phyloP scores from a whole-genome alignment of 2,797 vertebrate species.

The Brachymystax lenok region DNA sequence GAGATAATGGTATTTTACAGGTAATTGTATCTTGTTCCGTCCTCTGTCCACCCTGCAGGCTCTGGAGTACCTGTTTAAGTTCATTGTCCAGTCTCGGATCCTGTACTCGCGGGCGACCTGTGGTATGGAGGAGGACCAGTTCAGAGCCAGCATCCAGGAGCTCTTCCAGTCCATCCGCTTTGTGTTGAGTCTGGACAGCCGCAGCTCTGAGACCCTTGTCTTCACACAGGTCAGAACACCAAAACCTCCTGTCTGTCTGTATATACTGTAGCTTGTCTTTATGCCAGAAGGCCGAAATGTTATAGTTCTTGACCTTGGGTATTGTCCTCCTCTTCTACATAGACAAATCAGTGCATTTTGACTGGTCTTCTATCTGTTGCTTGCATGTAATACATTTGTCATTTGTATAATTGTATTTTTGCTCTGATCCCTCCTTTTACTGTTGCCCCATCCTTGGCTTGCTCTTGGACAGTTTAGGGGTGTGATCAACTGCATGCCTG shows the following conservation, averaged over 20 bases:
- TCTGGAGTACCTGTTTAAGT: conserved; percentile 98
- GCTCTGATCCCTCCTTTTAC: conserved; percentile 51
- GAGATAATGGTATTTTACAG: not conserved
- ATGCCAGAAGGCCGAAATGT: not conserved
- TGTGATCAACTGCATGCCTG: conserved; percentile 77
- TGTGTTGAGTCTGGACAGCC: conserved; percentile 95
- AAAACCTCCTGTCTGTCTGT: not conserved
- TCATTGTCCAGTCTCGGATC: conserved; percentile 97
- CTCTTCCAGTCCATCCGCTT: conserved; percentile 99
- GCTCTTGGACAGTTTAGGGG: too few species aligned
- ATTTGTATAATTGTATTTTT: conserved; percentile 36
- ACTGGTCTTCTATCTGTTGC: conserved; percentile 17
- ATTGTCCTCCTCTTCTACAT: conserved; percentile 4
- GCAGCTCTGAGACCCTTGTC: conserved; percentile 96
- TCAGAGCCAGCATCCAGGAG: conserved; percentile 94
- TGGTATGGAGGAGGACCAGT: conserved; percentile 98
- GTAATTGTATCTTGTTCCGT: conserved; percentile 19
- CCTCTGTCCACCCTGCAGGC: conserved; percentile 76
- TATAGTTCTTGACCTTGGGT: too few species aligned
- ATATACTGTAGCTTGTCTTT: too few species aligned
- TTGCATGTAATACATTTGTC: conserved; percentile 20
- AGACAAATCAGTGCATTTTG: not conserved
- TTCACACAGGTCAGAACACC: conserved; percentile 91
- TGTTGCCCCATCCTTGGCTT: conserved; percentile 19
- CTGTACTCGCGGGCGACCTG: conserved; percentile 97